These are phyloP conservation scores for Pseudonaja textilis DNA, from an alignment of 2,113 vertebrate species.

Conservation along the genomic window DNA sequence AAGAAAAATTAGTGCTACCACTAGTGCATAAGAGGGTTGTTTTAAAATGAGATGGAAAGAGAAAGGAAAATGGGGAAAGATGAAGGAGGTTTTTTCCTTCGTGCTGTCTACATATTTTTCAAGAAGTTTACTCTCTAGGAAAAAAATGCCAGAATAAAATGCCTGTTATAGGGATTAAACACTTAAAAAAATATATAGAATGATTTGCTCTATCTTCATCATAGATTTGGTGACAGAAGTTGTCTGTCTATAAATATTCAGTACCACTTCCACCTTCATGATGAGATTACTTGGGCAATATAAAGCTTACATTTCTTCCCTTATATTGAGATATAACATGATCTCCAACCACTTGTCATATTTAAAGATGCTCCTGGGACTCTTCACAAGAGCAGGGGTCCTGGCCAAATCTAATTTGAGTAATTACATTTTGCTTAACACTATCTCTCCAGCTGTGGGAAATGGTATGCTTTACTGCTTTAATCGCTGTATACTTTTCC, in stretches of 20 bases:
- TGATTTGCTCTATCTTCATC: not conserved
- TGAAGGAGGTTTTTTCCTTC: not conserved
- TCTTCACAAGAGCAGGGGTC: conserved; percentile 31
- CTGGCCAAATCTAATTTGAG: conserved; percentile 37
- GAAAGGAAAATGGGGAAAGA: not conserved
- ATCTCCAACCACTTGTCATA: not conserved
- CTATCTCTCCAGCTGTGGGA: not conserved
- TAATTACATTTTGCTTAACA: conserved; percentile 23
- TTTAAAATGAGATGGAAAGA: not conserved
- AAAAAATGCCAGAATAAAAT: not conserved
- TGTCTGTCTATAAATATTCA: not conserved
- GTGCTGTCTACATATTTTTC: not conserved
- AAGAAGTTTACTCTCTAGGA: not conserved
- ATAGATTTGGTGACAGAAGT: not conserved
- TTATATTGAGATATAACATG: conserved; percentile 17
- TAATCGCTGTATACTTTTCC: conserved; percentile 12
- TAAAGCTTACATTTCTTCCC: conserved; percentile 18
- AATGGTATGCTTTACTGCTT: conserved; percentile 34
- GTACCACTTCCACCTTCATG: conserved; percentile 15
- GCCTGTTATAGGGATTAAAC: not conserved
- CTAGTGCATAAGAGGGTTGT: not conserved
- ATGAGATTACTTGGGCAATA: conserved; percentile 25
- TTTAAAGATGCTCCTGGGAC: conserved; percentile 22
- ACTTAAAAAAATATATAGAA: not conserved
- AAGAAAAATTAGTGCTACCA: not conserved